Conservation (phyloP, 2,113 vertebrate genomes). For the Sardina pilchardus region DNA sequence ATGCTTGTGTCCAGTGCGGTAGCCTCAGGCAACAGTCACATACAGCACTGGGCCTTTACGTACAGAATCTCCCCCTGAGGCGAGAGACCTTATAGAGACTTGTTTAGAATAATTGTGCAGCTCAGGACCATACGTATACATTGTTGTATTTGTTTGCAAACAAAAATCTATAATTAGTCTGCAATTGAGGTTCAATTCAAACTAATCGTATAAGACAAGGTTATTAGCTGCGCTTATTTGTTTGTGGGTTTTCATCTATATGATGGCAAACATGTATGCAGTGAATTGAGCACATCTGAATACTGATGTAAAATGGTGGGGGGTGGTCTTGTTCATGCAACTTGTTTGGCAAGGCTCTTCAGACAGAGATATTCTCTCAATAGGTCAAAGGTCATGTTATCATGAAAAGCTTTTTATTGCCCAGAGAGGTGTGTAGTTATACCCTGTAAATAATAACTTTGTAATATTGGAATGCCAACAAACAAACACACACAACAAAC, state of each 20-base stretch:
- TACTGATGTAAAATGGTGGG: neutral
- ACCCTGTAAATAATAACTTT: too few species aligned
- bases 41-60: neutral
- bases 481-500: neutral
- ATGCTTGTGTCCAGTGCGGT: neutral
- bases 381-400: constrained; percentile 26
- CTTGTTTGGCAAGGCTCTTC: too few species aligned
- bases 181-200: neutral
- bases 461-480: too few species aligned
- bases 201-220: neutral
- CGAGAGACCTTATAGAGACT: neutral
- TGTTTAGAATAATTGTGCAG: neutral
- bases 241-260: neutral
- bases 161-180: neutral
- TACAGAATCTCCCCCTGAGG: neutral
- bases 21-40: neutral
- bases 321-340: too few species aligned
- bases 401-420: too few species aligned
- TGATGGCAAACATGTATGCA: neutral
- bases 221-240: neutral
- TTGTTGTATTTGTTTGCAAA: neutral
- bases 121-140: neutral
- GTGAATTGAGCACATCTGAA: neutral
- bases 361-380: constrained; percentile 46
- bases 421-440: neutral